Evolutionary conservation across 2,113 vertebrate genomes (phyloP).

Genomic region (Petrocephalus microphthalmus): DNA sequence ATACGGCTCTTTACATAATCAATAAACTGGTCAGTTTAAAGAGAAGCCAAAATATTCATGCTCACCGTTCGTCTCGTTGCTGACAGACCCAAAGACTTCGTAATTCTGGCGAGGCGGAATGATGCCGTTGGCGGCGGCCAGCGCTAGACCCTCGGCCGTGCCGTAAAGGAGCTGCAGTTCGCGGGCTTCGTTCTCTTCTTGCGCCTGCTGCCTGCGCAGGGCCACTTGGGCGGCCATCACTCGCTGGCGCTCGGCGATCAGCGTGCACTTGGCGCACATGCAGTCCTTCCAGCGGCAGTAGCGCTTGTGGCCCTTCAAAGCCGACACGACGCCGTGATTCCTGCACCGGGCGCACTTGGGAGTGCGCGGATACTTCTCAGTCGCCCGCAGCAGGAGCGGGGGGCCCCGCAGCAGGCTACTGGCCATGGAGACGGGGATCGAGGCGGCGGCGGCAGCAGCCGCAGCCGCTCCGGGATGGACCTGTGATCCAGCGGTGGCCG

Average conservation of each 20-base stretch:
- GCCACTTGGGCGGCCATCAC: slow-evolving; percentile 98
- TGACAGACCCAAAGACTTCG: slow-evolving; percentile 82
- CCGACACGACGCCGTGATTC: slow-evolving; percentile 95
- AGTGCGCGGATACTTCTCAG: slow-evolving; percentile 94
- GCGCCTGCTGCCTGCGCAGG: slow-evolving; percentile 89
- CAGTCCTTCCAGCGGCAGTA: slow-evolving; percentile 99
- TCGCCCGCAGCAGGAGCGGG: slow-evolving; percentile 77
- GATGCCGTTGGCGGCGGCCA: slow-evolving; percentile 95
- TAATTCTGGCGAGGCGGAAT: slow-evolving; percentile 87
- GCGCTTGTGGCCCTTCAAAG: slow-evolving; percentile 96
- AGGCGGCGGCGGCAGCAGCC: slow-evolving; percentile 55
- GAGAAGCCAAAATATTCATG: neutral
- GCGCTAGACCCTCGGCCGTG: slow-evolving; percentile 89
- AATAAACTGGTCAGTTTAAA: neutral
- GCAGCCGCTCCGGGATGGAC: slow-evolving; percentile 63
- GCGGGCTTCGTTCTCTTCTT: slow-evolving; percentile 94
- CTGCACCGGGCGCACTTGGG: slow-evolving; percentile 96
- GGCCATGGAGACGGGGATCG: slow-evolving; percentile 84
- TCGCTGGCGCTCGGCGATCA: slow-evolving; percentile 94
- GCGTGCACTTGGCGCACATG: slow-evolving; percentile 96
- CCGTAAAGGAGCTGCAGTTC: slow-evolving; percentile 97
- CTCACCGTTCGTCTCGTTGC: slow-evolving; percentile 64
- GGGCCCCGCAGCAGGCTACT: slow-evolving; percentile 78
- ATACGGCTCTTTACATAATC: neutral
- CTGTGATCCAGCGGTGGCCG: slow-evolving; percentile 67